Conservation (phyloP, 2,797 vertebrate species). For the Alca torda region DNA sequence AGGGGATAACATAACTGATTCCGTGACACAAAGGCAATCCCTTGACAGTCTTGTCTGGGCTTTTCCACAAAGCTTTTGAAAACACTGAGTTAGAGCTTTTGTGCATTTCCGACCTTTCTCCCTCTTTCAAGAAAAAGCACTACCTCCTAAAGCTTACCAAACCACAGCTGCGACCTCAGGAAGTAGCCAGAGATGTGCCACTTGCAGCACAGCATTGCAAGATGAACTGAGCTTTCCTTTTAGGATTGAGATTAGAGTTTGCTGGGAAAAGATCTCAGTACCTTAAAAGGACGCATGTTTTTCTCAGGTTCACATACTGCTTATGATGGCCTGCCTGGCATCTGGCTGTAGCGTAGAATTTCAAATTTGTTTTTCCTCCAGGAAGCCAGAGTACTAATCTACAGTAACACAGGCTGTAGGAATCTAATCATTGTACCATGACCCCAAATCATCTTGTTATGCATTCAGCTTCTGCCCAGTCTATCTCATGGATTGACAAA, state of each 20-base stretch:
- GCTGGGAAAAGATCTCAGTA: neutral
- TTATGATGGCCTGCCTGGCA: slow-evolving; percentile 9
- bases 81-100: neutral
- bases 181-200: neutral
- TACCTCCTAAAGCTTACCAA: neutral
- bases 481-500: slow-evolving; percentile 57
- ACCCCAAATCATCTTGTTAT: slow-evolving; percentile 65
- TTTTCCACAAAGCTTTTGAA: neutral
- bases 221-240: neutral
- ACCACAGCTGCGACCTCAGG: neutral
- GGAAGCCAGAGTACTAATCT: slow-evolving; percentile 63
- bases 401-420: slow-evolving; percentile 51
- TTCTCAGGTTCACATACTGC: neutral
- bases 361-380: slow-evolving; percentile 63
- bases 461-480: slow-evolving; percentile 52
- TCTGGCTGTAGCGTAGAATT: neutral
- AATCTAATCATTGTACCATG: slow-evolving; percentile 68
- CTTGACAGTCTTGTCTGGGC: neutral
- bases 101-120: neutral
- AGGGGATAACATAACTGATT: neutral
- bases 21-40: neutral
- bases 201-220: neutral
- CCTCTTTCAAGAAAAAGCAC: neutral
- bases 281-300: neutral
- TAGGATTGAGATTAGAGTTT: neutral